Evolutionary conservation across 2,888 invertebrate species (phyloP).

Genomic region (Drosophila meridionalis): DNA sequence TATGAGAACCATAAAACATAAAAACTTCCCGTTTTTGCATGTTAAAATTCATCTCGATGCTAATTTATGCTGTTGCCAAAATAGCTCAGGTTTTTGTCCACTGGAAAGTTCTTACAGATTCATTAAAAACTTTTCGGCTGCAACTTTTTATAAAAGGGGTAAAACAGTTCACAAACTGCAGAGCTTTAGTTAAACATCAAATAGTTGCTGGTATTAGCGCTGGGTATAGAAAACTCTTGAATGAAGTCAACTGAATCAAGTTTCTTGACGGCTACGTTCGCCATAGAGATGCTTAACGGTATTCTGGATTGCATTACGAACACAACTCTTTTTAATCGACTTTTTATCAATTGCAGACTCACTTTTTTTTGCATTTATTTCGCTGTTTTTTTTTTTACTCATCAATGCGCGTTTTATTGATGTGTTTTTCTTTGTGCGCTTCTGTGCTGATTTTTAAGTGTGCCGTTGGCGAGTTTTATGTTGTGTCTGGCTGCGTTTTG

Average conservation of each 20-base stretch:
- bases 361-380: conserved; percentile 54
- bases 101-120: conserved; percentile 4
- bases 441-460: conserved; percentile 63
- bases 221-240: conserved; percentile 4
- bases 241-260: conserved; percentile 5
- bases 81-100: background rate
- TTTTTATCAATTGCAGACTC: conserved; percentile 75
- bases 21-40: background rate
- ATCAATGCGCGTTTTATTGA: conserved; percentile 42
- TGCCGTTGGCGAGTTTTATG: conserved; percentile 64
- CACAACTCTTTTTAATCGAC: conserved; percentile 57
- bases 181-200: background rate
- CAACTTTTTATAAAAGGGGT: background rate
- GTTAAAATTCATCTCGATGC: background rate
- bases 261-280: conserved; percentile 7
- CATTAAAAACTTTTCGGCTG: conserved; percentile 11
- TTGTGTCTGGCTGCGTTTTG: conserved; percentile 75
- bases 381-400: background rate
- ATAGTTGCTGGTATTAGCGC: conserved; percentile 1
- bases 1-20: background rate
- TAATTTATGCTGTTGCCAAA: background rate
- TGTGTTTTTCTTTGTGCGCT: conserved; percentile 27
- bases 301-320: conserved; percentile 19
- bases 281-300: conserved; percentile 26
- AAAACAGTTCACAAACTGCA: background rate